These are phyloP conservation scores for Beroe forskalii DNA, from an alignment of 37 sponge, comb jelly and placozoan species.

Conservation along the genomic window DNA sequence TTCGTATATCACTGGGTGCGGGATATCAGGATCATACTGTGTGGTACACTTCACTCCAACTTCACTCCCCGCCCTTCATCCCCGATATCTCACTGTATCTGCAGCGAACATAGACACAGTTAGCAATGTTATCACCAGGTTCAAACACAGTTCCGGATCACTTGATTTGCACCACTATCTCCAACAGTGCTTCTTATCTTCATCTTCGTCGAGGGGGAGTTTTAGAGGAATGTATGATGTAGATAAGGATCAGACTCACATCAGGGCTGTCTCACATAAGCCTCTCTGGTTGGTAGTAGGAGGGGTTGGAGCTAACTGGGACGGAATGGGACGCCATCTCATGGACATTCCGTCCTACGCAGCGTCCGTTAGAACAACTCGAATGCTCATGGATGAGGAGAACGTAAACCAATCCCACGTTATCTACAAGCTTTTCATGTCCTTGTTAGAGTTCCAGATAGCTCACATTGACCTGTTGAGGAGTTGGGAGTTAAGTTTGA, in stretches of 20 bases:
- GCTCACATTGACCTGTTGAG: conserved; percentile 38
- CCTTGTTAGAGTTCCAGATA: background rate
- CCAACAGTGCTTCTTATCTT: background rate
- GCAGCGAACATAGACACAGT: background rate
- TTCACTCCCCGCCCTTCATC: background rate
- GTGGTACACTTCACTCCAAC: background rate
- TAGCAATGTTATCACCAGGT: background rate
- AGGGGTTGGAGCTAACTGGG: conserved; percentile 61
- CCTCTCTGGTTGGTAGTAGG: conserved; percentile 54
- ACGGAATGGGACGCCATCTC: conserved; percentile 14
- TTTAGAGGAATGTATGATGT: conserved; percentile 12
- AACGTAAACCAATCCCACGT: background rate
- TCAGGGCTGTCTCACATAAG: background rate
- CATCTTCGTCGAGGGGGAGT: background rate
- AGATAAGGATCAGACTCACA: background rate
- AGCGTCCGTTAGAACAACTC: background rate
- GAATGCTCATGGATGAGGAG: background rate
- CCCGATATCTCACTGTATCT: background rate
- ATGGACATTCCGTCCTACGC: background rate
- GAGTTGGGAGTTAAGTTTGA: conserved; percentile 30
- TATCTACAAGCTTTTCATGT: background rate
- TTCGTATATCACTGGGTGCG: background rate
- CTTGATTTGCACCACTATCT: background rate
- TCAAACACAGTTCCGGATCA: background rate
- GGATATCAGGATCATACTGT: conserved; percentile 2